Evolutionary conservation across 2,113 vertebrate genomes (phyloP).

Genomic region (Taxidea taxus): DNA sequence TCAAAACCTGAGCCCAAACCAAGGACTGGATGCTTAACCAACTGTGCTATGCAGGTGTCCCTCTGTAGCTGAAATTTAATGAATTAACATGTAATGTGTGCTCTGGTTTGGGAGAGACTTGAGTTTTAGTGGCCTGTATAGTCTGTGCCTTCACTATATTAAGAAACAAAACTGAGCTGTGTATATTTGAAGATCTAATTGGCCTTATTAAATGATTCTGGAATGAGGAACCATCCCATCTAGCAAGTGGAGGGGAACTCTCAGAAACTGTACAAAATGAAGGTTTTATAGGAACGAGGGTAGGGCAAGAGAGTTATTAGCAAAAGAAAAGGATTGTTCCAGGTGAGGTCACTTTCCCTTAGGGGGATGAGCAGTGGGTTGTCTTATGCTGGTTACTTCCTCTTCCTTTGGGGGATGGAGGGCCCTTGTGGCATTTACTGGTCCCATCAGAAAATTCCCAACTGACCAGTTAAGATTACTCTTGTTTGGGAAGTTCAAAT

Average conservation of each 20-base stretch:
- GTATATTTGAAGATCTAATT: background rate
- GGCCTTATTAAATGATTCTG: background rate
- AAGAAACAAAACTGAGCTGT: background rate
- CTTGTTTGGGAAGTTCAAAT: background rate
- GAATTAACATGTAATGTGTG: background rate
- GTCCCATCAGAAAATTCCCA: background rate
- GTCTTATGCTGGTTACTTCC: background rate
- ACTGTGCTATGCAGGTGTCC: background rate
- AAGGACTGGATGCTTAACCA: background rate
- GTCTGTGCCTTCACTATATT: background rate
- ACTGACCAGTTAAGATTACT: background rate
- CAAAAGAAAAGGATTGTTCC: background rate
- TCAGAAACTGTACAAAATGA: background rate
- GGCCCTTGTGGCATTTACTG: background rate
- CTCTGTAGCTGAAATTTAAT: background rate
- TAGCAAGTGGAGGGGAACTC: background rate
- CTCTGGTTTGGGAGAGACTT: background rate
- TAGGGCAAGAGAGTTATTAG: background rate
- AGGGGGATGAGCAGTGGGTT: background rate
- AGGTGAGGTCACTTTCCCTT: background rate
- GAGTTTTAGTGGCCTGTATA: background rate
- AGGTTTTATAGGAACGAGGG: background rate
- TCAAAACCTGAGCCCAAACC: background rate
- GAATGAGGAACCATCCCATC: background rate
- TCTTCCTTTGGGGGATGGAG: background rate